Base-by-base conservation (phyloP, 2,113 vertebrate species). In the Talpa occidentalis region DNA sequence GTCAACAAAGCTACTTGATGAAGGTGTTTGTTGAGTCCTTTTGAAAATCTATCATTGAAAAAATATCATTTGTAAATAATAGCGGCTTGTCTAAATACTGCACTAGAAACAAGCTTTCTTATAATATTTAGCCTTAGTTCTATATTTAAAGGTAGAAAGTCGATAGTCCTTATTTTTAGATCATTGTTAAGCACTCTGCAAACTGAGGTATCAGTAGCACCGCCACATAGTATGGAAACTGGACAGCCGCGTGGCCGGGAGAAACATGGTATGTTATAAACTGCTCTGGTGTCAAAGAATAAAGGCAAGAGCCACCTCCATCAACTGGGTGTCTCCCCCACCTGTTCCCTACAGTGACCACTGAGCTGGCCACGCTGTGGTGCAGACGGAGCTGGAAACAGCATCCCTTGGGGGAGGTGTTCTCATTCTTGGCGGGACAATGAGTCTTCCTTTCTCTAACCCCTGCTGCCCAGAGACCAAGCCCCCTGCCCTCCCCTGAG, bases 321-420 rank as follows among this genome's bases (percentile, higher is more conserved):
- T 32, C 28, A 0, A 28, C 64, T 21, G 28, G 35, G 35, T 5
- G 0, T 32, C n/a, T 5, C 11, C 28, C 28, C 74, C 2, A 14
- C 1, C 66, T 7, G 0, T 32, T 28, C 8, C 11, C 28, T 32
- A 8, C 2, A 10, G 0, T 40, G 21, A 84, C 64, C 67, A 64
- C 0, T 10, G 15, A 69, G 26, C 37, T 3, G 6, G 0, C 19
- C 19, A 56, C 32, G 14, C 37, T 67, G 40, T 80, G 40, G 82
- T 52, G 11, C 59, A 44, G 64, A 77, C 86, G 2, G 3, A 80
- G 54, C 3, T 64, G 5, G 59, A 81, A 70, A 76, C 3, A 52
- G 30, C 16, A 3, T 81, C 81, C 96, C 83, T 60, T 47, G 26
- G 94, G 94, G 28, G 73, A 67, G 12, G 86, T 54, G 70, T 88